Evolutionary conservation across 1,140 invertebrate species (phyloP).

Genomic region (Caenorhabditis latens): DNA sequence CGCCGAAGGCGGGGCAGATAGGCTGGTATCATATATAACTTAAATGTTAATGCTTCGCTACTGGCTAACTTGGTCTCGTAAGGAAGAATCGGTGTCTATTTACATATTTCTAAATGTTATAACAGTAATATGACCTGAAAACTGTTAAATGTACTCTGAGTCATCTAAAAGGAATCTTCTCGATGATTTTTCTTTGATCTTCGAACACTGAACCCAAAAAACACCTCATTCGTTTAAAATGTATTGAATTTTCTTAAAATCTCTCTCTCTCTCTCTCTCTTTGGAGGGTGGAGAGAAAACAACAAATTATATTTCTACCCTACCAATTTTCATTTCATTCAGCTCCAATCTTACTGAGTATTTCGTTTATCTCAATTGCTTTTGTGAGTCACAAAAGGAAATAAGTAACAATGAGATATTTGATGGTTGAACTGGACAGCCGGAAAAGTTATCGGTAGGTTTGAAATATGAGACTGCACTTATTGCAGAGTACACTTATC

Average conservation of each 20-base stretch:
- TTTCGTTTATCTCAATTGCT: background rate
- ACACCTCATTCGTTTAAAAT: background rate
- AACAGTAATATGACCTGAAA: too few species aligned
- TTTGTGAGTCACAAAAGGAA: background rate
- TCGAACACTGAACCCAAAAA: too few species aligned
- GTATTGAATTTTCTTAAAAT: background rate
- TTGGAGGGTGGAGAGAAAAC: background rate
- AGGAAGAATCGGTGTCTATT: too few species aligned
- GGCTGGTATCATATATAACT: too few species aligned
- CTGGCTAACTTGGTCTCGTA: too few species aligned
- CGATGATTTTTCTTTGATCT: too few species aligned
- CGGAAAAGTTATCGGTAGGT: conserved; percentile 24
- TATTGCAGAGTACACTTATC: too few species aligned
- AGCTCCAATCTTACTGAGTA: background rate
- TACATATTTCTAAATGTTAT: too few species aligned
- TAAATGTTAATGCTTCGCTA: too few species aligned
- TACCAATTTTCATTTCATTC: background rate
- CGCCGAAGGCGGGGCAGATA: too few species aligned
- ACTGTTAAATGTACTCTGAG: too few species aligned
- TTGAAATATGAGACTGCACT: background rate
- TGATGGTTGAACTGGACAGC: conserved; percentile 9
- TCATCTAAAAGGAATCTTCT: too few species aligned
- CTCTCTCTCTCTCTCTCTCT: background rate
- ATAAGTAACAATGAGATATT: background rate
- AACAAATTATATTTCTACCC: background rate